A percentile compares a stretch with the other conserved stretches of the same genome.
Conservation (phyloP, 2,113 vertebrate genomes). For the Platycercus adscitus region DNA sequence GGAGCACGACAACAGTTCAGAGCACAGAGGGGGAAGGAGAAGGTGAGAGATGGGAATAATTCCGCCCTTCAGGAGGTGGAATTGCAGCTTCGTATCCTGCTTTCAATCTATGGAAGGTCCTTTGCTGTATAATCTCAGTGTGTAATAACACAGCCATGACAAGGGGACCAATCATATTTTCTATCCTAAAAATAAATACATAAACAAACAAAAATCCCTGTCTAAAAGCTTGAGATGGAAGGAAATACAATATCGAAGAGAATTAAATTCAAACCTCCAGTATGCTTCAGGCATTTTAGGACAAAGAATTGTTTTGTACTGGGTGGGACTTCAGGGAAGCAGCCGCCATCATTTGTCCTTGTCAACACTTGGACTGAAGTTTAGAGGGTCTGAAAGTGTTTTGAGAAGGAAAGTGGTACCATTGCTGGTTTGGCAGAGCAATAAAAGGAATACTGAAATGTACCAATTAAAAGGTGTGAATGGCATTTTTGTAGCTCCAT, state of each 20-base stretch:
- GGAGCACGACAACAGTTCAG: not conserved
- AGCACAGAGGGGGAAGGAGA: not conserved
- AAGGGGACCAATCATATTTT: not conserved
- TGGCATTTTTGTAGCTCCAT: slow-evolving; percentile 6
- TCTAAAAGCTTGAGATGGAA: not conserved
- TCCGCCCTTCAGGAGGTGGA: not conserved
- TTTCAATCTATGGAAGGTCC: not conserved
- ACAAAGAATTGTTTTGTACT: not conserved
- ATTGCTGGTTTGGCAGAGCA: slow-evolving; percentile 8
- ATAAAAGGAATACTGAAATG: not conserved
- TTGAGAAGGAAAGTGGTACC: not conserved
- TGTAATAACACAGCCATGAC: not conserved
- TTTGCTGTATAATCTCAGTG: fast-evolving
- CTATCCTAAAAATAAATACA: not conserved
- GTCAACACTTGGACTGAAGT: not conserved
- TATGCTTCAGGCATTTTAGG: not conserved
- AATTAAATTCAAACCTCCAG: slow-evolving; percentile 2
- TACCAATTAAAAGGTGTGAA: slow-evolving; percentile 4
- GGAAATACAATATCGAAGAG: not conserved
- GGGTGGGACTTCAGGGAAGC: not conserved
- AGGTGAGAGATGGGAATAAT: fast-evolving
- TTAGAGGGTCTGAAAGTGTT: not conserved
- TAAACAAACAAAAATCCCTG: slow-evolving; percentile 8
- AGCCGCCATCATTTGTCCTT: not conserved
- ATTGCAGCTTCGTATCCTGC: not conserved